A percentile compares a stretch with the other conserved stretches of the same genome.
These are phyloP conservation scores for Girardinus metallicus DNA, from an alignment of 2,797 vertebrate species.

Conservation along the genomic window DNA sequence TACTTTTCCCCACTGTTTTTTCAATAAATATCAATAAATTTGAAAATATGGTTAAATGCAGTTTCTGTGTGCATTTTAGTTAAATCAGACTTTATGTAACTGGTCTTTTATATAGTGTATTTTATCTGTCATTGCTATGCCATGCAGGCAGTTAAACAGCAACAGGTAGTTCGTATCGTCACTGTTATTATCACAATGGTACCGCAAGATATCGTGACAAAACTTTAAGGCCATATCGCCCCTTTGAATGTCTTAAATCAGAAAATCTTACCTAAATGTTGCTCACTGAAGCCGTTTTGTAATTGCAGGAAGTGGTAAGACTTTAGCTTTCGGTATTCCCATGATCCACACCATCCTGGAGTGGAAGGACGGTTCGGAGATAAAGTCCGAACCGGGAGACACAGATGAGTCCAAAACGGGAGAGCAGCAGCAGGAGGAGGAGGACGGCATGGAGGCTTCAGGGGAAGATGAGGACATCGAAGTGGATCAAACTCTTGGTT, in stretches of 20 bases:
- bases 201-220: no score
- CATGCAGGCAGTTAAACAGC: no score
- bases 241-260: not conserved
- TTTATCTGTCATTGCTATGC: no score
- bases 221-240: no score
- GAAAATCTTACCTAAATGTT: not conserved
- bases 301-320: constrained; percentile 93
- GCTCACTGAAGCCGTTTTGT: constrained; percentile 10
- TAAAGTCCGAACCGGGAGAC: constrained; percentile 11
- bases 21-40: no score
- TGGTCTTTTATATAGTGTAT: no score
- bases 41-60: no score
- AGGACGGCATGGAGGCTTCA: not conserved
- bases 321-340: constrained; percentile 94
- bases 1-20: no score
- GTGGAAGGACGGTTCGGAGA: constrained; percentile 77
- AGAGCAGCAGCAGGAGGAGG: constrained; percentile 23
- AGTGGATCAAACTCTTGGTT: constrained; percentile 36
- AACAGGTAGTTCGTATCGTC: no score
- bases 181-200: no score
- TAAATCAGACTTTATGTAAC: no score
- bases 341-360: constrained; percentile 93
- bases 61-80: no score
- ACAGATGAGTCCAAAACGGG: not conserved
- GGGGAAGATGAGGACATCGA: constrained; percentile 34